Percentiles rank a stretch among this genome's conserved stretches.
phyloP scores from a whole-genome alignment of 2,797 vertebrate species.

The Macropodus opercularis region DNA sequence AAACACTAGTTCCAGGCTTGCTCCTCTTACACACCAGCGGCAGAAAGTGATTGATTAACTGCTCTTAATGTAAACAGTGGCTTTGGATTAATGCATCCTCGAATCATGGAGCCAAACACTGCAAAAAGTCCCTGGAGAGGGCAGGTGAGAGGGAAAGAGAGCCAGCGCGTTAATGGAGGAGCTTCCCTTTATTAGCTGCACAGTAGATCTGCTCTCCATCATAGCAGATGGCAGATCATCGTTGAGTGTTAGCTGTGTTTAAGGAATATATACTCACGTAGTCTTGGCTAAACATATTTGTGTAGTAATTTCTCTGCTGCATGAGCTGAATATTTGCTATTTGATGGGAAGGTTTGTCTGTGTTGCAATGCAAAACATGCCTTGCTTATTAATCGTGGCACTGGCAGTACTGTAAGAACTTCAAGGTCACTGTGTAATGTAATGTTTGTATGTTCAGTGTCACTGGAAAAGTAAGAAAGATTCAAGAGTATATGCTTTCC shows the following conservation, averaged over 20 bases:
- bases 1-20: conserved; percentile 17
- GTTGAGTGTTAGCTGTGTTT: background rate
- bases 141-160: conserved; percentile 14
- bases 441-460: conserved; percentile 10
- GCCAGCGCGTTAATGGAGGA: conserved; percentile 26
- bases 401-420: background rate
- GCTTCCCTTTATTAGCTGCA: conserved; percentile 23
- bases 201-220: background rate
- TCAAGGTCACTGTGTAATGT: conserved; percentile 1
- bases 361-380: too few species aligned
- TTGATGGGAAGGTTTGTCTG: background rate
- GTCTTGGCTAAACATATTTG: background rate
- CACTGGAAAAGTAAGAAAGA: conserved; percentile 4
- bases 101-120: conserved; percentile 36
- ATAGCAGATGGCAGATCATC: background rate
- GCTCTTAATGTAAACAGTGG: conserved; percentile 60
- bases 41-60: conserved; percentile 50
- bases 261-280: background rate
- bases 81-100: conserved; percentile 52
- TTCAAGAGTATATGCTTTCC: conserved; percentile 20
- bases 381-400: too few species aligned
- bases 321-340: background rate
- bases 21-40: conserved; percentile 39
- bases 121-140: conserved; percentile 40
- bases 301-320: background rate